Conservation (phyloP, 1,140 invertebrate genomes). For the Dendrolimus punctatus region DNA sequence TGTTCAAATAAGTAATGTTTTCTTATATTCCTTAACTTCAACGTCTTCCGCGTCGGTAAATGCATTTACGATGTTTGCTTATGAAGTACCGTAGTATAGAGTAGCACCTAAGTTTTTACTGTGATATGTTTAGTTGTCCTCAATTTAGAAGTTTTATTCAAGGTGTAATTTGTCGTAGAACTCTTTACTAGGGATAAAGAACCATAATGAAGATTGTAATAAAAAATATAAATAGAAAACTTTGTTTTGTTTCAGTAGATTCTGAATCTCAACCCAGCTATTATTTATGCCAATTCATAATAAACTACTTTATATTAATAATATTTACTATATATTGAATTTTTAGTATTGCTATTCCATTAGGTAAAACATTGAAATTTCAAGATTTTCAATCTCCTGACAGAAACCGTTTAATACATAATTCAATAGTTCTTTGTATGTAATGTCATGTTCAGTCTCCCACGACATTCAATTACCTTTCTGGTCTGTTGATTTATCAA, state of each 20-base stretch:
- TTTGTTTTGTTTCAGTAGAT: constrained; percentile 25
- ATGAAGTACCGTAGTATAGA: constrained; percentile 49
- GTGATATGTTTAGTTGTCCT: constrained; percentile 50
- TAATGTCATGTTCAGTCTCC: too few relatives aligned
- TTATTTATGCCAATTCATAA: too few relatives aligned
- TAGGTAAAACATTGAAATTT: too few relatives aligned
- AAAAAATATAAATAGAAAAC: constrained; percentile 24
- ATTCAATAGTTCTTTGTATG: too few relatives aligned
- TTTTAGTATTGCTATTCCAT: too few relatives aligned
- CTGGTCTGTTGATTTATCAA: too few relatives aligned
- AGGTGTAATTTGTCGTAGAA: too few relatives aligned
- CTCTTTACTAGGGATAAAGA: constrained; percentile 1
- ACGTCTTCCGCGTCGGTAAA: constrained; percentile 53
- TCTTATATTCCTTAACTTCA: constrained; percentile 46
- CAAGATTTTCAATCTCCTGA: too few relatives aligned
- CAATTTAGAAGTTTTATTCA: constrained; percentile 22
- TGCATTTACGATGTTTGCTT: constrained; percentile 47
- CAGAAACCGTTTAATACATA: too few relatives aligned
- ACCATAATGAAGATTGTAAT: constrained; percentile 25
- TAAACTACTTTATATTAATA: too few relatives aligned
- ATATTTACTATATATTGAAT: too few relatives aligned
- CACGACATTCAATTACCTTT: too few relatives aligned
- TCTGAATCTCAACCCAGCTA: not conserved
- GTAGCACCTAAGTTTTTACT: constrained; percentile 22
- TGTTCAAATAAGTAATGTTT: constrained; percentile 54